Conservation (phyloP, 2,113 vertebrate genomes). For the Neomonachus schauinslandi region DNA sequence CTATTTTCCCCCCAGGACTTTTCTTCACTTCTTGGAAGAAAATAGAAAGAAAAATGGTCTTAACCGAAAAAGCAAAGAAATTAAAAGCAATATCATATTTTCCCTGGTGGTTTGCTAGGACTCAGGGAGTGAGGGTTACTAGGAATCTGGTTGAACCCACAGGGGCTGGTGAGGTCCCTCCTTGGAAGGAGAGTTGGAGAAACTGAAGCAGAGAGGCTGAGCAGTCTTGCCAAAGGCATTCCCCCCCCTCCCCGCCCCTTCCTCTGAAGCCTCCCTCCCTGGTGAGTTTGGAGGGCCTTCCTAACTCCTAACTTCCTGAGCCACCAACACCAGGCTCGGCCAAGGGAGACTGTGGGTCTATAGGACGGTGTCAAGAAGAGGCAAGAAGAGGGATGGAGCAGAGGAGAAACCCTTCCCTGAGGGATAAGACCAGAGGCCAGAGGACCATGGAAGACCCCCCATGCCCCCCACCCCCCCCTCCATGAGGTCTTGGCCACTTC, state of each 20-base stretch:
- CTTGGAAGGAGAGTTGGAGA: slow-evolving; percentile 36
- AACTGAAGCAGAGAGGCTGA: slow-evolving; percentile 30
- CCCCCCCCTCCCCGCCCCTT: no score
- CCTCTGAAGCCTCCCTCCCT: not conserved
- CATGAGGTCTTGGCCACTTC: not conserved
- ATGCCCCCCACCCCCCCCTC: not conserved
- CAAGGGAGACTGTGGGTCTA: not conserved
- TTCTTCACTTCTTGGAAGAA: slow-evolving; percentile 8
- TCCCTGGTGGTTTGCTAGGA: not conserved
- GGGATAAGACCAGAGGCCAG: not conserved
- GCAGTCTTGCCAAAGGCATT: not conserved
- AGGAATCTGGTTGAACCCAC: not conserved
- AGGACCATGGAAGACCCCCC: not conserved
- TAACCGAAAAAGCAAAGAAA: not conserved
- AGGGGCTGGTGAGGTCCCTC: not conserved
- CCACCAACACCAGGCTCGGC: not conserved
- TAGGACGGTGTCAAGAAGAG: not conserved
- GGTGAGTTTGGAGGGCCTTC: not conserved
- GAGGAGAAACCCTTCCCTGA: not conserved
- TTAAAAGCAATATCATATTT: slow-evolving; percentile 34
- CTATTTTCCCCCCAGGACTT: not conserved
- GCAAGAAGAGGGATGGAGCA: not conserved
- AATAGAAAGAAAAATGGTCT: not conserved
- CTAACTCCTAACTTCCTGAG: not conserved
- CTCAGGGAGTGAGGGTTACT: not conserved